These are phyloP conservation scores for Lasius platythorax DNA, from an alignment of 2,888 invertebrate genomes.

Conservation along the genomic window DNA sequence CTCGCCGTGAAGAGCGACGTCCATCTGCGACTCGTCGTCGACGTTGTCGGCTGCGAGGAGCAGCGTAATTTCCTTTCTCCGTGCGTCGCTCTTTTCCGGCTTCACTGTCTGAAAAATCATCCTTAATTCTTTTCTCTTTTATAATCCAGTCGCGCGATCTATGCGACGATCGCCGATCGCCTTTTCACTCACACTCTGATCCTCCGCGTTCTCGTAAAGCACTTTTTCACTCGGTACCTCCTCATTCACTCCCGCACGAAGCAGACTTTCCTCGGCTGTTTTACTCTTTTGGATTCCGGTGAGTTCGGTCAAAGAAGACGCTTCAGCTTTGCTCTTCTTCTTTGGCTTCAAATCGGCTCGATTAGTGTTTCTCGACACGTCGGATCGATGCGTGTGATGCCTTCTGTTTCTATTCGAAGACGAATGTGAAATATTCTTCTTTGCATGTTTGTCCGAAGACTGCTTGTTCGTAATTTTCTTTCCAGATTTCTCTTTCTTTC, in stretches of 20 bases:
- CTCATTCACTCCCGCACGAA: not conserved
- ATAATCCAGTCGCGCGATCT: slow-evolving; percentile 47
- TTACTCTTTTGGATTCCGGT: slow-evolving; percentile 50
- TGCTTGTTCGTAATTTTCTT: not conserved
- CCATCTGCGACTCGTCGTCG: slow-evolving; percentile 79
- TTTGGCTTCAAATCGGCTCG: slow-evolving; percentile 19
- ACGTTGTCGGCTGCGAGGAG: slow-evolving; percentile 71
- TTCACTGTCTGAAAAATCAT: slow-evolving; percentile 60
- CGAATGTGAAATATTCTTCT: not conserved
- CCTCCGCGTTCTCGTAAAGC: slow-evolving; percentile 35
- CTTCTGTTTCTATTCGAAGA: slow-evolving; percentile 52
- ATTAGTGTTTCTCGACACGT: not conserved
- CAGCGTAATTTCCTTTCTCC: slow-evolving; percentile 60
- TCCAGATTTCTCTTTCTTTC: not conserved
- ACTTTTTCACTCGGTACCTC: not conserved
- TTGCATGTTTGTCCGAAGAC: not conserved
- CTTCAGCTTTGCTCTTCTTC: slow-evolving; percentile 39
- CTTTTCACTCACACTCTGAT: slow-evolving; percentile 57
- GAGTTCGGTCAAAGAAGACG: slow-evolving; percentile 8
- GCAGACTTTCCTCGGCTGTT: not conserved
- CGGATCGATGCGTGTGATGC: slow-evolving; percentile 54
- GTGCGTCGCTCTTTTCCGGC: slow-evolving; percentile 49
- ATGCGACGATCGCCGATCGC: slow-evolving; percentile 1
- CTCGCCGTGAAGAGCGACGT: slow-evolving; percentile 76
- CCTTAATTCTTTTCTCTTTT: slow-evolving; percentile 51